A percentile compares a stretch with the other conserved stretches of the same genome.
Conservation (phyloP, 2,797 vertebrate genomes). For the Gymnocypris eckloni region DNA sequence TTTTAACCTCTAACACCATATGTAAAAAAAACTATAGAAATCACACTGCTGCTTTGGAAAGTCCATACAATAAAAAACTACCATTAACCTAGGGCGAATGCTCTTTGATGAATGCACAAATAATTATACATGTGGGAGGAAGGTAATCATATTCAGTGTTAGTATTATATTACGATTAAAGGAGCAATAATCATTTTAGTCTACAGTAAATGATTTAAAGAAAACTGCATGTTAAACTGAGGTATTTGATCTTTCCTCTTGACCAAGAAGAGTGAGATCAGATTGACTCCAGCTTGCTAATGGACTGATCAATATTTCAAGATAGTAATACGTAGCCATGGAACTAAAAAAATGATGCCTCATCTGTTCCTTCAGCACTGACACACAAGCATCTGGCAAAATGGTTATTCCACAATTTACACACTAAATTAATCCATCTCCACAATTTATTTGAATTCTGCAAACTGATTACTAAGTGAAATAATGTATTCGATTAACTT, state of each 20-base stretch:
- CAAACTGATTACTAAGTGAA: not conserved
- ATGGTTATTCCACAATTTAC: not conserved
- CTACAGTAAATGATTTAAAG: not conserved
- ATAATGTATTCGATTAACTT: not conserved
- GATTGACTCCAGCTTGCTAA: not conserved
- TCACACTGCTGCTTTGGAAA: not conserved
- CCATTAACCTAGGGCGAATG: not conserved
- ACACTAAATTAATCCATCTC: not conserved
- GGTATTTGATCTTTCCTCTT: constrained; percentile 21
- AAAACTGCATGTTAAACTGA: constrained; percentile 7
- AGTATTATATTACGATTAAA: not conserved
- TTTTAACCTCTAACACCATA: not conserved
- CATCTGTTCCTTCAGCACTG: not conserved
- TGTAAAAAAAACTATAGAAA: not conserved
- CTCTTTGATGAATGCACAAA: constrained; percentile 14
- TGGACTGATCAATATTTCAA: not conserved
- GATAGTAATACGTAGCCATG: not conserved
- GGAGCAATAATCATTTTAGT: not conserved
- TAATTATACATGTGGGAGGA: constrained; percentile 22
- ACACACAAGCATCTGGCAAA: not conserved
- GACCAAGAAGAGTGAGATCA: not conserved
- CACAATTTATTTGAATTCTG: not conserved
- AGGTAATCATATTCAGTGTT: constrained; percentile 9
- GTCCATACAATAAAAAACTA: not conserved
- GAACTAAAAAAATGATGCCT: not conserved